phyloP scores from a whole-genome alignment of 1,140 invertebrate genomes.

The Oreohelix idahoensis region DNA sequence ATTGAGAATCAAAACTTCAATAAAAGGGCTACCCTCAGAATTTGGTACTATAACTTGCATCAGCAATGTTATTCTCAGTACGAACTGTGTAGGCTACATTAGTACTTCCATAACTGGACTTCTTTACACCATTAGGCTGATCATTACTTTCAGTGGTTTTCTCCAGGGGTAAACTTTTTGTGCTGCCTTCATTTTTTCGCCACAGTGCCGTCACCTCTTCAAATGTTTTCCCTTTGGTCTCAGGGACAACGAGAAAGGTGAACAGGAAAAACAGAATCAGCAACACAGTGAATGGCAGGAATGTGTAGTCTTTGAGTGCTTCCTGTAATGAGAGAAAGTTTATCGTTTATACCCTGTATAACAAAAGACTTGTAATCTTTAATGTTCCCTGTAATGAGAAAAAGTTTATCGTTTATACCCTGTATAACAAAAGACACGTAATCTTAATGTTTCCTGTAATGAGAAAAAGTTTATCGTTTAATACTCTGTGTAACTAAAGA shows the following conservation, averaged over 20 bases:
- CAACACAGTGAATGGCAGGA: conserved; percentile 71
- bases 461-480: no score
- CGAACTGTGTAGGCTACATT: background rate
- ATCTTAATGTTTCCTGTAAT: no score
- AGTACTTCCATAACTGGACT: background rate
- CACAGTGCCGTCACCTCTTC: conserved; percentile 61
- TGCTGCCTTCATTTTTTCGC: conserved; percentile 21
- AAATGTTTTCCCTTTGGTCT: conserved; percentile 70
- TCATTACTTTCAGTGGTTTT: background rate
- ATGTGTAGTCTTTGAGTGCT: conserved; percentile 75
- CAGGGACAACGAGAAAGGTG: conserved; percentile 65
- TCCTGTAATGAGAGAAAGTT: conserved; percentile 49
- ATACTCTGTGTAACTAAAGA: no score
- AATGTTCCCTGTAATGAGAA: no score
- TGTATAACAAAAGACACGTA: no score
- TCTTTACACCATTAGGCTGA: background rate
- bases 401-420: no score
- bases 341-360: no score
- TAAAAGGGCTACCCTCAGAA: background rate
- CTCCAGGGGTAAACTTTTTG: background rate
- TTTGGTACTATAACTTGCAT: background rate
- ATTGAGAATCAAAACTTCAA: no score
- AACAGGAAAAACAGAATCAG: conserved; percentile 69
- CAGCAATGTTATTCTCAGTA: no score
- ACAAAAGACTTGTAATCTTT: no score